Evolutionary conservation across 2,113 vertebrate genomes (phyloP).

Genomic region (Vulpes lagopus): DNA sequence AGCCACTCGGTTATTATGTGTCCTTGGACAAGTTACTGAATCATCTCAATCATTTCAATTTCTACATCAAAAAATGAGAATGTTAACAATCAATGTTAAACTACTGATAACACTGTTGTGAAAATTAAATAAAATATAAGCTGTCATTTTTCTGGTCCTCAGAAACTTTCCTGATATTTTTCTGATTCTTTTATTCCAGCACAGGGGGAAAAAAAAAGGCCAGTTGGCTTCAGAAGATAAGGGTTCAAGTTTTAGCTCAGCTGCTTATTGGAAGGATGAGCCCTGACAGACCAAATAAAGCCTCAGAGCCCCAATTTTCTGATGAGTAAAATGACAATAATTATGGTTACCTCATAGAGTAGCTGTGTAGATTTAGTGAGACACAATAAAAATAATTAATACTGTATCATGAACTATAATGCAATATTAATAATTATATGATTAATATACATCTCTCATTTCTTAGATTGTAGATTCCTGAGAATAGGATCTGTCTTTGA

Average conservation of each 20-base stretch:
- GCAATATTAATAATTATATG: slow-evolving; percentile 2
- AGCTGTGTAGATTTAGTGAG: background rate
- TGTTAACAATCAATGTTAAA: background rate
- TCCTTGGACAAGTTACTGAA: background rate
- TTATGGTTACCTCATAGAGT: background rate
- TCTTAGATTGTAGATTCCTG: background rate
- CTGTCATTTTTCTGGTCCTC: background rate
- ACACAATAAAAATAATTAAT: background rate
- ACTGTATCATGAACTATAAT: background rate
- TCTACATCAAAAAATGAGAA: background rate
- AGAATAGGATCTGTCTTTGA: background rate
- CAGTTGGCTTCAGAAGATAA: background rate
- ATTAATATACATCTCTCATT: background rate
- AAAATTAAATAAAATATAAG: background rate
- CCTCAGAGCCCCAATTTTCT: background rate
- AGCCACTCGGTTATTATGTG: background rate
- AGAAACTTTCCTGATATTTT: background rate
- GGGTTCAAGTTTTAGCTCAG: background rate
- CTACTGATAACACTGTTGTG: background rate
- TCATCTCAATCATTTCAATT: background rate
- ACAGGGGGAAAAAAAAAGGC: background rate
- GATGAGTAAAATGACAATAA: background rate
- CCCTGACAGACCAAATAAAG: background rate
- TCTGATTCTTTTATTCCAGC: background rate
- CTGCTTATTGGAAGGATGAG: background rate